These are phyloP conservation scores for Trichacis sp. DNA, from an alignment of 2,888 invertebrate species.

Conservation along the genomic window DNA sequence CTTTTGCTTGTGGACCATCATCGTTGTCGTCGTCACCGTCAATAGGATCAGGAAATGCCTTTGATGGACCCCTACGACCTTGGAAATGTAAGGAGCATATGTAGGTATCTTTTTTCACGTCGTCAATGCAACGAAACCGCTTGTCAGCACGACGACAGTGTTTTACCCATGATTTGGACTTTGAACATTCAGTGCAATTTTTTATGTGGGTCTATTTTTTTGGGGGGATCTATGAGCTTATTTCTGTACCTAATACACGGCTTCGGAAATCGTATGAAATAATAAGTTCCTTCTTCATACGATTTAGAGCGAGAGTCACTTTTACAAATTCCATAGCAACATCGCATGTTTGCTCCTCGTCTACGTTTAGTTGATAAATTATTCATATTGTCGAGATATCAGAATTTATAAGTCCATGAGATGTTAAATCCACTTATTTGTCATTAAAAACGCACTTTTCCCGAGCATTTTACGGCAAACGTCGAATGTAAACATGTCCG, in stretches of 20 bases:
- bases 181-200: background rate
- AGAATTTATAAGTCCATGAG: no score
- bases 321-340: constrained; percentile 8
- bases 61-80: background rate
- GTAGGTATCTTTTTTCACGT: constrained; percentile 6
- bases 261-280: constrained; percentile 3
- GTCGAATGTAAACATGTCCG: no score
- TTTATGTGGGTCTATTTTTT: no score
- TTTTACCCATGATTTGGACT: background rate
- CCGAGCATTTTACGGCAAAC: no score
- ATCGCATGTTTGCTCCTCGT: background rate
- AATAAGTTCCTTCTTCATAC: background rate
- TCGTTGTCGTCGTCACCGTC: no score
- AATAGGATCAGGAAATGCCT: constrained; percentile 1
- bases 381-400: no score
- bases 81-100: constrained; percentile 6
- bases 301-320: constrained; percentile 1
- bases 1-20: no score
- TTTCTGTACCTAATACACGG: background rate
- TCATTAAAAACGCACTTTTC: no score
- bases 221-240: no score
- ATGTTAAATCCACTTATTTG: no score
- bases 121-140: background rate
- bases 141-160: background rate
- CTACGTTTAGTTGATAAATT: no score